These are phyloP conservation scores for Leucozona laternaria DNA, from an alignment of 2,888 invertebrate species.

Conservation along the genomic window DNA sequence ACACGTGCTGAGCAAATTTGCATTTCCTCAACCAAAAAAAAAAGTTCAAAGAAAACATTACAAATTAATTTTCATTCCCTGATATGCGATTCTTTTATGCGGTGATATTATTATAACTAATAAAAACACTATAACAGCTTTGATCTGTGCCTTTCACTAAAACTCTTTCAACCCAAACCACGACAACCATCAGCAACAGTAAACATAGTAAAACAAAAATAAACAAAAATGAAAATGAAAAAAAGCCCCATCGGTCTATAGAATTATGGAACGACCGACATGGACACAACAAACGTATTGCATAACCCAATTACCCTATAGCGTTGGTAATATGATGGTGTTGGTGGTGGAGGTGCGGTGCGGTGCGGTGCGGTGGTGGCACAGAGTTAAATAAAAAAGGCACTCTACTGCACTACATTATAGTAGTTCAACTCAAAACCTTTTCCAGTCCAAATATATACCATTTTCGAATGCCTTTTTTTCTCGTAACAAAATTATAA, in stretches of 20 bases:
- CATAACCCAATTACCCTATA: conserved; percentile 70
- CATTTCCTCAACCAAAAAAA: conserved; percentile 56
- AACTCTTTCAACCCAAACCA: conserved; percentile 41
- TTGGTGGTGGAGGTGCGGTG: conserved; percentile 5
- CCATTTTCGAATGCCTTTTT: conserved; percentile 29
- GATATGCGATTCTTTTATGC: conserved; percentile 34
- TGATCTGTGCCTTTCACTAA: conserved; percentile 70
- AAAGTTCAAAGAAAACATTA: conserved; percentile 5
- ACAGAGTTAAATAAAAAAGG: not conserved
- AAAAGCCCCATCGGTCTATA: conserved; percentile 38
- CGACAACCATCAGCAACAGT: conserved; percentile 9
- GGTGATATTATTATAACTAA: conserved; percentile 59
- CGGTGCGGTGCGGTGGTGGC: conserved; percentile 18
- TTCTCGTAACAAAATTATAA: conserved; percentile 32
- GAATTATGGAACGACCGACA: conserved; percentile 57
- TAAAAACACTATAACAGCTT: conserved; percentile 56
- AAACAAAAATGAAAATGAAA: not conserved
- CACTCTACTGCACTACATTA: conserved; percentile 29
- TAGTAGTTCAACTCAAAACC: conserved; percentile 53
- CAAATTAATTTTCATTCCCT: conserved; percentile 48
- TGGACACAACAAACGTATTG: conserved; percentile 70
- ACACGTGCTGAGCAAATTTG: conserved; percentile 52
- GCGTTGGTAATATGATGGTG: conserved; percentile 24
- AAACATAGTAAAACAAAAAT: not conserved
- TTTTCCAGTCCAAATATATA: conserved; percentile 55